Conservation (phyloP, 2,797 vertebrate species). For the Lepus oiostolus region DNA sequence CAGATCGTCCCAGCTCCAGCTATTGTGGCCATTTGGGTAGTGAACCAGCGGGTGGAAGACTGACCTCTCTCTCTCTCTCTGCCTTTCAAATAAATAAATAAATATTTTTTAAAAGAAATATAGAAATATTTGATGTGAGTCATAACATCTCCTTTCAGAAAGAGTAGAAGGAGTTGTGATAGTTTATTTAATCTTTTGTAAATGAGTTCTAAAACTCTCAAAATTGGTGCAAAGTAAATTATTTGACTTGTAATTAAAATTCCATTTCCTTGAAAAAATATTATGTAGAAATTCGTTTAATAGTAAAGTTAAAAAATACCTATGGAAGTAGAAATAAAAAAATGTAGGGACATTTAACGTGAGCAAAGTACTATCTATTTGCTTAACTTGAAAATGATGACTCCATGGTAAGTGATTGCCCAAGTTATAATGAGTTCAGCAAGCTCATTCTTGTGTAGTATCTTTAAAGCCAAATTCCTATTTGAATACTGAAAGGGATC, state of each 20-base stretch:
- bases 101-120: not conserved
- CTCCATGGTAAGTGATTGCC: conserved; percentile 66
- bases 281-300: conserved; percentile 27
- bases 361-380: conserved; percentile 22
- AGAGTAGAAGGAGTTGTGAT: not conserved
- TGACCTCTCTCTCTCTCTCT: no score
- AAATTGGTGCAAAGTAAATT: not conserved
- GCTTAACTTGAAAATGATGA: conserved; percentile 73
- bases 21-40: no score
- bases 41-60: not conserved
- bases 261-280: conserved; percentile 39
- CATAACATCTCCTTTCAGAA: not conserved
- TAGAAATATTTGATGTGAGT: not conserved
- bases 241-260: conserved; percentile 49
- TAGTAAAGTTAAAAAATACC: not conserved
- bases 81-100: no score
- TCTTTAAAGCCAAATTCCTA: conserved; percentile 66
- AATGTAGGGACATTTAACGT: not conserved
- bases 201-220: conserved; percentile 26
- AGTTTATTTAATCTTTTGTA: conserved; percentile 27
- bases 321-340: conserved; percentile 8
- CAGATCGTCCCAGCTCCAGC: no score
- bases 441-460: conserved; percentile 74
- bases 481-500: conserved; percentile 58
- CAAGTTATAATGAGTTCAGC: conserved; percentile 75